phyloP scores from a whole-genome alignment of 30 jellyfish, hydroid and myxozoan species.

The Aurelia sp. region DNA sequence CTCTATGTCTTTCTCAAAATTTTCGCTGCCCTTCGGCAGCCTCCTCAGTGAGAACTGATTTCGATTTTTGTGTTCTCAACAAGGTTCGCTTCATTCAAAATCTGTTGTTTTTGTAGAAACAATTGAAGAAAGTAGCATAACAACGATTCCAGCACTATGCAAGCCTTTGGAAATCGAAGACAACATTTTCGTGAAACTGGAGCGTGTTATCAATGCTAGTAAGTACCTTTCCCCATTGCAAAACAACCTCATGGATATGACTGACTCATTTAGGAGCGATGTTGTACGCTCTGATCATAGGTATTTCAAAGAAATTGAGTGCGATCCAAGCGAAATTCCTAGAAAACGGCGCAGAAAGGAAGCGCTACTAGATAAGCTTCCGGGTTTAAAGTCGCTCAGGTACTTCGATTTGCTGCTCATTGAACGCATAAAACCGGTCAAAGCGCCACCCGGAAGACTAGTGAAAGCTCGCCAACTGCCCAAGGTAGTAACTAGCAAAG shows the following conservation, averaged over 20 bases:
- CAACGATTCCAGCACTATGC: conserved; percentile 22
- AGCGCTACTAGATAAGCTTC: conserved; percentile 85
- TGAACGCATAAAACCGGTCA: conserved; percentile 72
- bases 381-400: conserved; percentile 75
- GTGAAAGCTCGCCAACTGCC: background rate
- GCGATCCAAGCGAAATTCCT: conserved; percentile 59
- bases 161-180: conserved; percentile 62
- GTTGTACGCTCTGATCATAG: conserved; percentile 11
- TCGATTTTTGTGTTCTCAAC: too few relatives aligned
- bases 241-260: background rate
- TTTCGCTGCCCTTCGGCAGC: too few relatives aligned
- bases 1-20: too few relatives aligned
- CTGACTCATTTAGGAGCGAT: conserved; percentile 21
- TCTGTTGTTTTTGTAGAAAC: conserved; percentile 11
- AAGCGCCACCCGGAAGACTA: conserved; percentile 4
- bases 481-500: background rate
- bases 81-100: too few relatives aligned
- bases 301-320: background rate
- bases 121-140: conserved; percentile 2
- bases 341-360: conserved; percentile 67
- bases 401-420: conserved; percentile 82
- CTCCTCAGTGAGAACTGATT: too few relatives aligned
- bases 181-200: conserved; percentile 61
- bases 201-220: conserved; percentile 34
- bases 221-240: conserved; percentile 52